These are phyloP conservation scores for Siniperca obscura DNA, from an alignment of 2,797 vertebrate species.

Conservation along the genomic window DNA sequence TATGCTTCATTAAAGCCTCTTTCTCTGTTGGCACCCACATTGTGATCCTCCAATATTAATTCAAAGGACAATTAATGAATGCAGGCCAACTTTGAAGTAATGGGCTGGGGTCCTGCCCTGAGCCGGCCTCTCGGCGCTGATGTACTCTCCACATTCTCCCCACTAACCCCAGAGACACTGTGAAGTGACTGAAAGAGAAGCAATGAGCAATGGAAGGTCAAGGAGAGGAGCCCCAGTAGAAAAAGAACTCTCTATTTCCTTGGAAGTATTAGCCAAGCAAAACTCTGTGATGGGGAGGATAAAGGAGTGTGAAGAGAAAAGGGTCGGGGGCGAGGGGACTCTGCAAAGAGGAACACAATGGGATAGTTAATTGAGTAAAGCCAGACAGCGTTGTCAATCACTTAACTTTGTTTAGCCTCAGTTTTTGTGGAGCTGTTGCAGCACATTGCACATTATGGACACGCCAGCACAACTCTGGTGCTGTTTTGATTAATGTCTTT, in stretches of 20 bases:
- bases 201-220: constrained; percentile 98
- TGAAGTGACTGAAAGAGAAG: constrained; percentile 94
- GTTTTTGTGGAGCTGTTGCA: constrained; percentile 76
- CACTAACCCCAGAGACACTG: constrained; percentile 82
- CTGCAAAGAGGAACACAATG: constrained; percentile 95
- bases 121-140: constrained; percentile 96
- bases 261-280: constrained; percentile 99
- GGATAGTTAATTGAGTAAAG: constrained; percentile 99
- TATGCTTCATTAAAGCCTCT: constrained; percentile 99
- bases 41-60: constrained; percentile 99
- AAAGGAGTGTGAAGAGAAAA: constrained; percentile 86
- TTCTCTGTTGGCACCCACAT: constrained; percentile 98
- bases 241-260: constrained; percentile 96
- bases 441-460: constrained; percentile 75
- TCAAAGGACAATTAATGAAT: constrained; percentile 99
- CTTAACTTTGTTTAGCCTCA: constrained; percentile 96
- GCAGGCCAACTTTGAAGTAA: constrained; percentile 99
- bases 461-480: constrained; percentile 56
- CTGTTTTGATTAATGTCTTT: constrained; percentile 72
- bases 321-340: constrained; percentile 79
- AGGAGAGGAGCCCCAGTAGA: constrained; percentile 97
- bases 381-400: constrained; percentile 99
- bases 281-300: constrained; percentile 89
- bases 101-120: constrained; percentile 92
- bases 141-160: constrained; percentile 96